Evolutionary conservation across 2,888 invertebrate genomes (phyloP), one percentile per base, ranked within the genome.

Genomic region (Metellina segmentata): DNA sequence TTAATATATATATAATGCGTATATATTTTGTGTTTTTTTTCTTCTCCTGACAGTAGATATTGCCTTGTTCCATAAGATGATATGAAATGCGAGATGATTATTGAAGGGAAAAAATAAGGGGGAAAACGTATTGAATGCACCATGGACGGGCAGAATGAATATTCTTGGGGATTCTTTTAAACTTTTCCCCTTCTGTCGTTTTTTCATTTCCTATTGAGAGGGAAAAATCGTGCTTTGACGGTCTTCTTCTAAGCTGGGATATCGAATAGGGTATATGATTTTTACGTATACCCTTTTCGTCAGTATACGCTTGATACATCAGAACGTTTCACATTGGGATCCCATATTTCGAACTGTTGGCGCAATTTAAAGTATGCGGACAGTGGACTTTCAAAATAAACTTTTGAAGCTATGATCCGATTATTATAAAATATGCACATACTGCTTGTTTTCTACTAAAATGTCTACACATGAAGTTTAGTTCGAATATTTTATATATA

Each of bases 1-100:
- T 77, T n/a, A 49, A 51, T 51, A 77, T 48, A n/a, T 48, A 77
- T 61, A 61, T 8, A 8, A 61, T 9, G 61, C 61, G 9, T 5
- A 61, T 61, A 61, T 61, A 77, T 85, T 85, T 85, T 85, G 61
- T 77, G 20, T 77, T 85, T 85, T 75, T 61, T 53, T 85, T 85
- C 77, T n/a, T 82, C 16, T 61, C 20, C 77, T 69, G 74, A 34
- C 20, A 8, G 19, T 61, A 16, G 85, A 52, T 87, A 79, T 79
- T 81, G 74, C 74, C 81, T 61, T 69, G 74, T 75, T 81, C 75
- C 61, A n/a, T 19, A 13, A 79, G 81, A 87, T 81, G 81, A 81
- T 81, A 81, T 81, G 74, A 75, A 88, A 88, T 88, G 69, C 53
- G 81, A 88, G 88, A 88, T 88, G 81, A 88, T 81, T 88, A 74